Base-by-base conservation (phyloP, 1,140 invertebrate genomes). In the Chionoecetes opilio region DNA sequence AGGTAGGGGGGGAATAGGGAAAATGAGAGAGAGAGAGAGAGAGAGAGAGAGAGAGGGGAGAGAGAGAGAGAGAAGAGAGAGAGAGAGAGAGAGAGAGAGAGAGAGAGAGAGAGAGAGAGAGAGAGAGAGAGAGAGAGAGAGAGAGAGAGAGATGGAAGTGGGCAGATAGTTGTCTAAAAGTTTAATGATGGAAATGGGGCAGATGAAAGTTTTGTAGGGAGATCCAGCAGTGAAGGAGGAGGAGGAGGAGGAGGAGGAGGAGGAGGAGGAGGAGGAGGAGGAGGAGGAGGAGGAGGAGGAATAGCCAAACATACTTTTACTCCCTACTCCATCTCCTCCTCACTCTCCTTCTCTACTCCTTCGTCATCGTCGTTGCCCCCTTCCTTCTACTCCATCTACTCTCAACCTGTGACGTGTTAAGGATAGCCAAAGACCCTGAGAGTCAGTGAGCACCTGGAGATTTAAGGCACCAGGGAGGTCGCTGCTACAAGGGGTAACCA, bases 81-180 rank as follows among this genome's bases (percentile, higher is more conserved):
- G 9, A 21, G 53, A 21, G 53, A 63, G 9, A 21, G 53, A 63
- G 9, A 21, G 53, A 63, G 9, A 21, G 53, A 63, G 53, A 63
- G 53, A 63, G 53, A 63, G 53, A 63, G 53, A 63, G 53, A 63
- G 53, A 63, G 53, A 63, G 53, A 63, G 53, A 63, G 53, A 63
- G 53, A 63, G 53, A 63, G 53, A 63, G 53, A 63, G 53, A 63
- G 9, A 21, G 9, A 63, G 9, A 63, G 9, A 63, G 53, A 63
- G 53, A 63, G 53, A 63, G 53, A 63, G 53, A 63, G 53, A 63
- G 53, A 63, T 8, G 26, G 53, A 63, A 3, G 53, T 9, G 17
- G 53, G 53, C 6, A 6, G 53, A 63, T 21, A 63, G 53, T 63
- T 63, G 17, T 9, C 53, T 63, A 9, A 63, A n/a, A 63, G 53